Percentiles rank a stretch among this genome's conserved stretches.
These are phyloP conservation scores for Melanaphis sacchari DNA, from an alignment of 1,140 invertebrate genomes.

Conservation along the genomic window DNA sequence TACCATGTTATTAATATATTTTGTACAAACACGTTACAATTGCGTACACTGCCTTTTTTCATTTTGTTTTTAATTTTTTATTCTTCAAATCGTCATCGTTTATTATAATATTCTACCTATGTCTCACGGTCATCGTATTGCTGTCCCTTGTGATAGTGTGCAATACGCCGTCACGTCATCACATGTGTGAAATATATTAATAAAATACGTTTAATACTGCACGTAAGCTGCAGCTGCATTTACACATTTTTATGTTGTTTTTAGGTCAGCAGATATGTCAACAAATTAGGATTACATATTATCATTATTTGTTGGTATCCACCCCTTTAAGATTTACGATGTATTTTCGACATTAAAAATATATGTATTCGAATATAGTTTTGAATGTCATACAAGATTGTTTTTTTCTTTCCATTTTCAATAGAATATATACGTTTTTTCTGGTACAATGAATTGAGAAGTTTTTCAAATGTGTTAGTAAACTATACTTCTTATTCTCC, in stretches of 20 bases:
- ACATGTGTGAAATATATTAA: neutral
- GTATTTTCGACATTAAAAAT: neutral
- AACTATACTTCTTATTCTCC: slow-evolving; percentile 9
- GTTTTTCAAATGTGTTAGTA: slow-evolving; percentile 11
- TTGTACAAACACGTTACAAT: neutral
- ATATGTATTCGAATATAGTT: neutral
- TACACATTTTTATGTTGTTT: neutral
- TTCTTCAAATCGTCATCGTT: neutral
- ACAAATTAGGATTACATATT: neutral
- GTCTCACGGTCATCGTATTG: neutral
- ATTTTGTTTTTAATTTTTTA: neutral
- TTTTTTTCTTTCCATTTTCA: neutral
- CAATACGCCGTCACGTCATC: neutral
- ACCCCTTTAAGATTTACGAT: neutral
- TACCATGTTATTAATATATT: neutral
- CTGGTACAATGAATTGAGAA: slow-evolving; percentile 39
- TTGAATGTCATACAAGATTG: neutral
- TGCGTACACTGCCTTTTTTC: neutral
- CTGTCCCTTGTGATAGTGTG: neutral
- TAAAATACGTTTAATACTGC: no score
- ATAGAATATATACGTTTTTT: slow-evolving; percentile 32
- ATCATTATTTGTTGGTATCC: neutral
- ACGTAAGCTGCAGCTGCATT: neutral
- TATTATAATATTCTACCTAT: neutral
- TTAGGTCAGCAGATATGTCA: neutral